phyloP scores from a whole-genome alignment of 2,888 invertebrate species.

The Xanthostigma xanthostigma region DNA sequence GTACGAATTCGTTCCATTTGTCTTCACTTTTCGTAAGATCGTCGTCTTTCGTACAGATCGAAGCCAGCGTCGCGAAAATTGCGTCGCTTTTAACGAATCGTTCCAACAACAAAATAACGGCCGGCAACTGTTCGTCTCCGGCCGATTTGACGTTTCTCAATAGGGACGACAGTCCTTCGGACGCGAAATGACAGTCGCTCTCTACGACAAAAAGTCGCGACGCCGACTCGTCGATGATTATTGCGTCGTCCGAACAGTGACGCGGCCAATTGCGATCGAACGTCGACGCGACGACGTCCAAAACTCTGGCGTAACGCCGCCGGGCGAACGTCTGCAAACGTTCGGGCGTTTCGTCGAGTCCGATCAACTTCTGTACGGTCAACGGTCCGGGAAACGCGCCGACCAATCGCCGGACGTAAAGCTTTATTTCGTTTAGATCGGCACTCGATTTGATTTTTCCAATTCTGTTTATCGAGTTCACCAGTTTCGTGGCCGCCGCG shows the following conservation, averaged over 20 bases:
- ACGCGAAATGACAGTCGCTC: constrained; percentile 29
- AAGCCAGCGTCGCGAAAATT: constrained; percentile 32
- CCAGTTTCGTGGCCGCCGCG: constrained; percentile 21
- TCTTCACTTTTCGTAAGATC: constrained; percentile 13
- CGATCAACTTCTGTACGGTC: constrained; percentile 49
- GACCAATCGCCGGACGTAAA: constrained; percentile 21
- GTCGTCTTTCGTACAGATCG: constrained; percentile 8
- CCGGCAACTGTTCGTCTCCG: constrained; percentile 20
- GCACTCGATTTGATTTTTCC: constrained; percentile 23
- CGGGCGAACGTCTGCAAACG: constrained; percentile 27
- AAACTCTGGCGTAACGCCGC: constrained; percentile 33
- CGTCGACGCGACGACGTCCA: constrained; percentile 32
- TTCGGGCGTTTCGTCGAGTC: constrained; percentile 30
- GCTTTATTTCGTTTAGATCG: constrained; percentile 23
- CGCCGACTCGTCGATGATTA: constrained; percentile 28
- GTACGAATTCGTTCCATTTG: constrained; percentile 39
- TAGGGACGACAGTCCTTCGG: constrained; percentile 31
- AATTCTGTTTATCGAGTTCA: constrained; percentile 20
- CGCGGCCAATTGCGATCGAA: constrained; percentile 44
- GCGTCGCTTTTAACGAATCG: constrained; percentile 39
- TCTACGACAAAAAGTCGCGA: constrained; percentile 36
- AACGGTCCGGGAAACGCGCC: constrained; percentile 35
- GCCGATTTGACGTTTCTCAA: constrained; percentile 28
- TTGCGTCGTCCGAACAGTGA: constrained; percentile 10
- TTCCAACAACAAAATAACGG: constrained; percentile 30